These are phyloP conservation scores for Scaptomyza pallida DNA, from an alignment of 1,140 invertebrate species.

Conservation along the genomic window DNA sequence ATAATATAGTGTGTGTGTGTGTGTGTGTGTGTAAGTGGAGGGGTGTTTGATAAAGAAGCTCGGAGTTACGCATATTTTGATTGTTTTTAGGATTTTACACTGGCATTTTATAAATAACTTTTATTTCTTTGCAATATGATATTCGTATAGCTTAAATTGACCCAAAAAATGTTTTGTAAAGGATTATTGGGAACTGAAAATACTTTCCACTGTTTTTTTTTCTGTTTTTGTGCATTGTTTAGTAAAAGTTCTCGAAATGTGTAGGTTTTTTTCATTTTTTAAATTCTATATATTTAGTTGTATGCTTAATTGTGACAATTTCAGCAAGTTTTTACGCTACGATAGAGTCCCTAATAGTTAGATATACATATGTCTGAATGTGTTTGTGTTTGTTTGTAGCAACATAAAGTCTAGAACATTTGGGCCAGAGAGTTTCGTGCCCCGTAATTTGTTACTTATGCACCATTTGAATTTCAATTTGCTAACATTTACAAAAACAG, in stretches of 20 bases:
- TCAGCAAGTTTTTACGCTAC: constrained; percentile 62
- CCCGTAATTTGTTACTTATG: constrained; percentile 63
- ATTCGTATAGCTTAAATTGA: constrained; percentile 60
- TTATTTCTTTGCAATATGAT: constrained; percentile 1
- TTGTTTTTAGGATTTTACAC: constrained; percentile 56
- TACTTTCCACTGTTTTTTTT: background rate
- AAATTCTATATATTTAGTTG: constrained; percentile 3
- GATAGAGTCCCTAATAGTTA: constrained; percentile 52
- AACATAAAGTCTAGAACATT: constrained; percentile 39
- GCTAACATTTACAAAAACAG: constrained; percentile 74
- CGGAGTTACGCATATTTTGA: constrained; percentile 75
- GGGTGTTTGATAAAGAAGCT: constrained; percentile 60
- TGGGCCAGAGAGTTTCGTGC: constrained; percentile 18
- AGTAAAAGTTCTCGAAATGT: constrained; percentile 29
- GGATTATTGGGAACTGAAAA: background rate
- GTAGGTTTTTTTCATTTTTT: background rate
- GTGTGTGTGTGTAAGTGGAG: constrained; percentile 7
- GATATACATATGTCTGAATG: constrained; percentile 17
- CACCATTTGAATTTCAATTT: constrained; percentile 76
- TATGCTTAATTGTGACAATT: constrained; percentile 59
- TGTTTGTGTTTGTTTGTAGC: constrained; percentile 42
- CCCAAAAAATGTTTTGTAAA: constrained; percentile 46
- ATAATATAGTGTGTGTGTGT: constrained; percentile 27
- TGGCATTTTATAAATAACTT: constrained; percentile 23
- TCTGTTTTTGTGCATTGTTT: constrained; percentile 5